A percentile compares a stretch with the other conserved stretches of the same genome.
These are phyloP conservation scores for Erpornis zantholeuca DNA, from an alignment of 2,113 vertebrate species.

Conservation along the genomic window DNA sequence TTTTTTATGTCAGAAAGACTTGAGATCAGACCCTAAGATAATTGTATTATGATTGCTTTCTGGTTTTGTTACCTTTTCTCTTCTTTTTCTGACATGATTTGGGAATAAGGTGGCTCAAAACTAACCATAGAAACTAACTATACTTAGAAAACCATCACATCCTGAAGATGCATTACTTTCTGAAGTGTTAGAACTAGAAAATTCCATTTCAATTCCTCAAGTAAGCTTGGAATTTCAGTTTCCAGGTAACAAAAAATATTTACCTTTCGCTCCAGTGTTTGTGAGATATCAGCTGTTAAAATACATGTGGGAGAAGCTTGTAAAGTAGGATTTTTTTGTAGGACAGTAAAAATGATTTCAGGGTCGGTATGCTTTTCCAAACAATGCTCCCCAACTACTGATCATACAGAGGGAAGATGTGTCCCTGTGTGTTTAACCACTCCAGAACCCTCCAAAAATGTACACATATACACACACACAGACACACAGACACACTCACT, in stretches of 20 bases:
- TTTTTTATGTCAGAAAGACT: neutral
- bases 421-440: neutral
- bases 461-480: too few species aligned
- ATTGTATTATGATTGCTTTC: neutral
- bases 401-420: neutral
- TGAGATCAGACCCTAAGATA: constrained; percentile 5
- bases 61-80: neutral
- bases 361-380: neutral
- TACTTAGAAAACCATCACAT: neutral
- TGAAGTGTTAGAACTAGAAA: neutral
- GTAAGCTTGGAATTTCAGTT: neutral
- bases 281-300: neutral
- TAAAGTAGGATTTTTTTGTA: neutral
- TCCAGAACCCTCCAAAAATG: neutral
- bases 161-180: neutral
- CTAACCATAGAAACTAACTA: neutral
- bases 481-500: neutral
- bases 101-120: neutral
- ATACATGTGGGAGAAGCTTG: neutral
- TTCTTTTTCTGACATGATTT: neutral
- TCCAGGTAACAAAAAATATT: neutral
- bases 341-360: neutral
- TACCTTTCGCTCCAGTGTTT: neutral
- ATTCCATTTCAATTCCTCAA: neutral
- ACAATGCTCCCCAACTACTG: neutral